These are phyloP conservation scores for Nasonia longicornis DNA, from an alignment of 1,140 invertebrate species.

Conservation along the genomic window DNA sequence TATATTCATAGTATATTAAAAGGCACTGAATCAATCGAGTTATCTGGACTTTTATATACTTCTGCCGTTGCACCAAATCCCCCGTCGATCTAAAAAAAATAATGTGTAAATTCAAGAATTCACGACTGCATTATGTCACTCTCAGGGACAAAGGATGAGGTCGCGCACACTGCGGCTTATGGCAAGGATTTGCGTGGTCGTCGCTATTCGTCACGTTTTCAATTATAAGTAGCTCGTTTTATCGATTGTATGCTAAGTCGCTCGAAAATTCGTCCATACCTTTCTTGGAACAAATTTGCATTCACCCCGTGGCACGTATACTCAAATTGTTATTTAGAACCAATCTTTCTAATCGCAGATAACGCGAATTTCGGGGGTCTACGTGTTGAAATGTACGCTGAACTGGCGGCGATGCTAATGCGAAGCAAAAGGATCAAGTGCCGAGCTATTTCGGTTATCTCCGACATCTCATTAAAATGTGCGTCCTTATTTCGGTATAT, in stretches of 20 bases:
- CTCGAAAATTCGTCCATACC: background rate
- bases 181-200: conserved; percentile 41
- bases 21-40: conserved; percentile 30
- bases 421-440: background rate
- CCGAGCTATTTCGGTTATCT: background rate
- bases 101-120: background rate
- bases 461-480: conserved; percentile 16
- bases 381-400: too few relatives aligned
- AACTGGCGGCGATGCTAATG: too few relatives aligned
- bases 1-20: conserved; percentile 43
- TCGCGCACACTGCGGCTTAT: background rate
- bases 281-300: background rate
- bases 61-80: background rate
- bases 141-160: conserved; percentile 29
- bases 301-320: too few relatives aligned
- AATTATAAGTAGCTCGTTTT: conserved; percentile 9
- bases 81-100: background rate
- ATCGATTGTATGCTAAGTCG: background rate
- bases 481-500: conserved; percentile 25
- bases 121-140: conserved; percentile 22
- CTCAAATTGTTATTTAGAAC: too few relatives aligned
- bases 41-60: background rate
- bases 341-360: too few relatives aligned
- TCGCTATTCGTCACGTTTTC: conserved; percentile 18
- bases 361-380: too few relatives aligned